A percentile compares a stretch with the other conserved stretches of the same genome.
phyloP scores from a whole-genome alignment of 2,113 vertebrate genomes.

The Cyanoramphus novaezelandiae region DNA sequence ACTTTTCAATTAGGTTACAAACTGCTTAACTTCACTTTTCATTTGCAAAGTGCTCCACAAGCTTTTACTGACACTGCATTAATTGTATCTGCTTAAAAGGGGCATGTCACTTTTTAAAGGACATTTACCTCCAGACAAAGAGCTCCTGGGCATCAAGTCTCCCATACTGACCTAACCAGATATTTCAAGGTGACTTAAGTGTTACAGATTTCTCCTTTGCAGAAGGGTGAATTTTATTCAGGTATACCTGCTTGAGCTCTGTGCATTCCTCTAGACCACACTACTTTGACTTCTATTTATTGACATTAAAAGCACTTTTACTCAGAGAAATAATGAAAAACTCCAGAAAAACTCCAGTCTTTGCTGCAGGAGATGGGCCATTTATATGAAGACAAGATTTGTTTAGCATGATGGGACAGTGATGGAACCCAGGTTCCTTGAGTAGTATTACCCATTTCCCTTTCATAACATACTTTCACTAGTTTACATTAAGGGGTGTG shows the following conservation, averaged over 20 bases:
- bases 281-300: background rate
- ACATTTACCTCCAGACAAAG: background rate
- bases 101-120: background rate
- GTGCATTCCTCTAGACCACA: background rate
- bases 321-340: background rate
- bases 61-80: background rate
- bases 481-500: constrained; percentile 63
- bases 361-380: constrained; percentile 9
- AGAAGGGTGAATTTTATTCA: background rate
- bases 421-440: constrained; percentile 58
- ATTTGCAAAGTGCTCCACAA: background rate
- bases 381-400: constrained; percentile 45
- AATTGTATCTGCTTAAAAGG: background rate
- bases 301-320: background rate
- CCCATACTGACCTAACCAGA: background rate
- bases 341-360: background rate
- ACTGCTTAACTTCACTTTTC: background rate
- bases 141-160: background rate
- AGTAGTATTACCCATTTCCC: constrained; percentile 28
- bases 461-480: constrained; percentile 59
- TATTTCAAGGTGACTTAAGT: background rate
- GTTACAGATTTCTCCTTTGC: background rate
- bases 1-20: background rate
- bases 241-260: background rate
- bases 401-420: constrained; percentile 15